phyloP scores from a whole-genome alignment of 2,113 vertebrate species.

The Tor tambroides region DNA sequence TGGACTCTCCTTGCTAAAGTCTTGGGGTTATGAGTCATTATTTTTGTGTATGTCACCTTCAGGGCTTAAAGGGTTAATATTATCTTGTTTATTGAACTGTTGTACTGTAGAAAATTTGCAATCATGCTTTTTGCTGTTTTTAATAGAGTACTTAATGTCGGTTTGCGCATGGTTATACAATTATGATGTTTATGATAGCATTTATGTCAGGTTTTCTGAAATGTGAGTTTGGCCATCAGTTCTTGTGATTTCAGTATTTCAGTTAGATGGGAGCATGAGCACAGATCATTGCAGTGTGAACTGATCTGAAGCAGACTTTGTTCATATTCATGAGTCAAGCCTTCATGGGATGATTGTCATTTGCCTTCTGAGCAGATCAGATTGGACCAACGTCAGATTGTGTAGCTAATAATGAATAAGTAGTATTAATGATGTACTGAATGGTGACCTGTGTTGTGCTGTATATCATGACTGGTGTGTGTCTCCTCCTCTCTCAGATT shows the following conservation, averaged over 20 bases:
- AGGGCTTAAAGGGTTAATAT: no score
- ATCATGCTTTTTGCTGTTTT: background rate
- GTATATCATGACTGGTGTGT: background rate
- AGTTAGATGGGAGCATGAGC: background rate
- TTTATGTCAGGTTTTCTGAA: background rate
- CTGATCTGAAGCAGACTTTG: background rate
- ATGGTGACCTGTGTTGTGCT: background rate
- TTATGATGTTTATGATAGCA: background rate
- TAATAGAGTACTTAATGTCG: background rate
- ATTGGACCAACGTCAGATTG: background rate
- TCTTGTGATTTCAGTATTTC: background rate
- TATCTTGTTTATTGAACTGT: background rate
- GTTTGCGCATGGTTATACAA: background rate
- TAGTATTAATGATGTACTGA: background rate
- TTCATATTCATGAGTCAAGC: background rate
- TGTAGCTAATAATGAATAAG: background rate
- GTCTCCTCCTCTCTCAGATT: conserved; percentile 77
- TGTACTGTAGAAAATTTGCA: no score
- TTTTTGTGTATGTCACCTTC: no score
- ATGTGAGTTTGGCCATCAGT: background rate
- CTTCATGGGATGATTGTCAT: background rate
- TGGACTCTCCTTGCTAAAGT: no score
- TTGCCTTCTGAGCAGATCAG: no score
- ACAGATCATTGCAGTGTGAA: background rate
- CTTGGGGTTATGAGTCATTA: no score